phyloP scores from a whole-genome alignment of 2,797 vertebrate genomes.

The Manis crassicaudata region DNA sequence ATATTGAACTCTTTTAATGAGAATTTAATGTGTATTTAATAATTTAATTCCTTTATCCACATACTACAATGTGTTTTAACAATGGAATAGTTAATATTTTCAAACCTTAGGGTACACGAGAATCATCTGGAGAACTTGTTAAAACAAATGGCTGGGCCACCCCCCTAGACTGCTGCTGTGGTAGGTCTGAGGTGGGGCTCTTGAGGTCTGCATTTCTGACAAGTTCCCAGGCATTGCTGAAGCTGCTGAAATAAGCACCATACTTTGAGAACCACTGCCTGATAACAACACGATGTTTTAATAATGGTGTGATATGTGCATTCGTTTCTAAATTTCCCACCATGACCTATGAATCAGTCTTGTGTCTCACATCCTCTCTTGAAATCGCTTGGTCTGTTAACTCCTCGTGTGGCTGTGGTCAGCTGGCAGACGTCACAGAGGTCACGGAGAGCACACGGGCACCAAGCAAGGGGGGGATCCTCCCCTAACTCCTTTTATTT shows the following conservation, averaged over 20 bases:
- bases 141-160: background rate
- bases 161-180: background rate
- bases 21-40: background rate
- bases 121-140: background rate
- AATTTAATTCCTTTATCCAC: background rate
- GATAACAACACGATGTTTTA: accelerated
- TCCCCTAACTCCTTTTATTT: background rate
- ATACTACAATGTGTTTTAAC: background rate
- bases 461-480: background rate
- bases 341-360: background rate
- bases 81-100: background rate
- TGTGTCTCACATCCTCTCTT: background rate
- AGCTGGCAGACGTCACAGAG: background rate
- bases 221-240: background rate
- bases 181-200: background rate
- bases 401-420: background rate
- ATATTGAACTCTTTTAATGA: background rate
- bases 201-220: background rate
- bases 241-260: background rate
- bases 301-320: background rate
- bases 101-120: background rate
- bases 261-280: background rate
- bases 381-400: background rate
- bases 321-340: background rate
- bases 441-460: accelerated